These are phyloP conservation scores for Falco concolor DNA, from an alignment of 2,797 vertebrate genomes.

Conservation along the genomic window DNA sequence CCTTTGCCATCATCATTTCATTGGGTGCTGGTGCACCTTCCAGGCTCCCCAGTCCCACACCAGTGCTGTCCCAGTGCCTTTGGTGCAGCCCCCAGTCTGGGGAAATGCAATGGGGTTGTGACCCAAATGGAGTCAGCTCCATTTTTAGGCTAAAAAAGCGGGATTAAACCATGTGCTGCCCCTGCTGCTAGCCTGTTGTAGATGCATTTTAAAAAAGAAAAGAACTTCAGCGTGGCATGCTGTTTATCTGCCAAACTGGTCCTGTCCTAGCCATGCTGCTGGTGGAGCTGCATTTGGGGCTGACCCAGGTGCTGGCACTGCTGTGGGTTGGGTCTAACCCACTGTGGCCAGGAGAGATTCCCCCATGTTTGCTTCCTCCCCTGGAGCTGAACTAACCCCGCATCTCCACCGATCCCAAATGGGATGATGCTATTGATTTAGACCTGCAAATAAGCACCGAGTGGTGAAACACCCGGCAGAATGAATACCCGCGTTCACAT, in stretches of 20 bases:
- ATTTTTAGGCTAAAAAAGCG: not conserved
- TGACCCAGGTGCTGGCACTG: not conserved
- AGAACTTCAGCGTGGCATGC: accelerated
- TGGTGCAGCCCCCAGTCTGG: not conserved
- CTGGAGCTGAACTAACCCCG: not conserved
- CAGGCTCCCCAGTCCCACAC: not conserved
- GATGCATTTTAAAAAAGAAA: not conserved
- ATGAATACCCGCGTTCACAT: not conserved
- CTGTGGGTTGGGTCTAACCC: accelerated
- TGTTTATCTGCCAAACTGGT: not conserved
- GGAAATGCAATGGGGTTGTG: accelerated
- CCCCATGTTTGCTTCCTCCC: not conserved
- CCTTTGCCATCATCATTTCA: not conserved
- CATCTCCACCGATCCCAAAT: not conserved
- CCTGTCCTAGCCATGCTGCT: accelerated
- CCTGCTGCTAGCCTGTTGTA: accelerated
- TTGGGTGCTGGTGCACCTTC: not conserved
- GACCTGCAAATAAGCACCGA: not conserved
- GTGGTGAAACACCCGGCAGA: not conserved
- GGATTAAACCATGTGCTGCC: accelerated
- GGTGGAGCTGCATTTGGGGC: not conserved
- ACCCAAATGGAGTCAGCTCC: not conserved
- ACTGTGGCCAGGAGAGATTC: not conserved
- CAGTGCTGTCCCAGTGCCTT: not conserved
- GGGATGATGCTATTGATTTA: not conserved